Conservation (phyloP, 2,888 invertebrate genomes). For the Pemphredon lugubris region DNA sequence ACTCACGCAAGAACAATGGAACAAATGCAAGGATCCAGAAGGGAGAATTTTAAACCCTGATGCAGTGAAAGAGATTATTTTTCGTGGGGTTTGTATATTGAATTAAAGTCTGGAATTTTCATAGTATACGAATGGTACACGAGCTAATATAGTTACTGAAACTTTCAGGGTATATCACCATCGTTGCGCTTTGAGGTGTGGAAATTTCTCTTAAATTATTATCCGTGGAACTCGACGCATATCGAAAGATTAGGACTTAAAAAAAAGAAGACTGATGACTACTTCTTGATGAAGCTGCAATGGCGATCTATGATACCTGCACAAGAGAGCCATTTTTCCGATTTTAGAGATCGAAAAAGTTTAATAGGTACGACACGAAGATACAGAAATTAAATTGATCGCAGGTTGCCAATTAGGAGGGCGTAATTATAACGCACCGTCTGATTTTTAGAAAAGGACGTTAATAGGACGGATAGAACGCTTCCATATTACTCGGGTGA, state of each 20-base stretch:
- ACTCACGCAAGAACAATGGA: slow-evolving; percentile 91
- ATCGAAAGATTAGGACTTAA: slow-evolving; percentile 87
- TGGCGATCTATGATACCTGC: slow-evolving; percentile 94
- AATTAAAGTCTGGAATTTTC: too few relatives aligned
- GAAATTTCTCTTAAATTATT: slow-evolving; percentile 96
- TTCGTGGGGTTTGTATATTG: slow-evolving; percentile 89
- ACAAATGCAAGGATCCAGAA: slow-evolving; percentile 88
- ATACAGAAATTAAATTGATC: neutral
- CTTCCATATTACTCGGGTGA: slow-evolving; percentile 96
- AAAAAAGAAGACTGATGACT: slow-evolving; percentile 90
- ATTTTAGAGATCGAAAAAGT: slow-evolving; percentile 94
- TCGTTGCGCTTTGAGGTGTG: slow-evolving; percentile 92
- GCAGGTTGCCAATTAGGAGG: neutral
- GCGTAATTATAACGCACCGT: neutral
- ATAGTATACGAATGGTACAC: neutral
- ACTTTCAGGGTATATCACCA: slow-evolving; percentile 88
- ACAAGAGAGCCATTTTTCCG: slow-evolving; percentile 94
- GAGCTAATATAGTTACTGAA: neutral
- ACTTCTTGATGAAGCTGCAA: slow-evolving; percentile 97
- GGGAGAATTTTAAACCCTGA: slow-evolving; percentile 91
- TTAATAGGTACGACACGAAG: slow-evolving; percentile 86
- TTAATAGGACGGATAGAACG: slow-evolving; percentile 96
- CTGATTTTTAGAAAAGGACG: slow-evolving; percentile 91
- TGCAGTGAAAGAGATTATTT: slow-evolving; percentile 92
- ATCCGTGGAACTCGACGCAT: slow-evolving; percentile 91